These are phyloP conservation scores for Heloderma charlesbogerti DNA, from an alignment of 2,113 vertebrate species.

Conservation along the genomic window DNA sequence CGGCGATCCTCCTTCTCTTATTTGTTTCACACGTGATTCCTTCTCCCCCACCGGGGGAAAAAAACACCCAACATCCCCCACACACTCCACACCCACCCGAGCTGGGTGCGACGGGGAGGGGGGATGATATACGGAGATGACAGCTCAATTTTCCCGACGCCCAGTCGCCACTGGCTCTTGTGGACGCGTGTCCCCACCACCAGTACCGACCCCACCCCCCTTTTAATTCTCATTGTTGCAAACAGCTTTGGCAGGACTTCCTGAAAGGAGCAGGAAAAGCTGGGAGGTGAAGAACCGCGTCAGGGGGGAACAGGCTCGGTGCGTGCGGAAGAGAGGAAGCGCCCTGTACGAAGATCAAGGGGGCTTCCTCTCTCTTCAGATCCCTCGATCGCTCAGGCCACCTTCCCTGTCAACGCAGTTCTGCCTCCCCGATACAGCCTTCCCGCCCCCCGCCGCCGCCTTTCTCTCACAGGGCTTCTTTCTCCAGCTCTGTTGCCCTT, in stretches of 20 bases:
- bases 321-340: background rate
- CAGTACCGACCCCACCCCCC: background rate
- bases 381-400: background rate
- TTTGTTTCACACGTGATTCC: background rate
- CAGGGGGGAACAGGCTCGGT: background rate
- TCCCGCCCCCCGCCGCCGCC: no score
- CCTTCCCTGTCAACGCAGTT: background rate
- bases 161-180: constrained; percentile 13
- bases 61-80: background rate
- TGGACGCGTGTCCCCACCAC: constrained; percentile 29
- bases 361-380: background rate
- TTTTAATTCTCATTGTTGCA: background rate
- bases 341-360: background rate
- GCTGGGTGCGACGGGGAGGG: background rate
- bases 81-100: background rate
- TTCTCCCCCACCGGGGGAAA: background rate
- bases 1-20: constrained; percentile 54
- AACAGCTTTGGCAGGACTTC: constrained; percentile 17
- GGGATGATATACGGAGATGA: background rate
- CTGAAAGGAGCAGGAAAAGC: constrained; percentile 3
- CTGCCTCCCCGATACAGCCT: background rate
- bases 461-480: background rate
- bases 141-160: constrained; percentile 32
- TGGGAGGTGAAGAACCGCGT: background rate
- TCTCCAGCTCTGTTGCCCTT: background rate